Base-by-base conservation (phyloP, 2,797 vertebrate genomes). In the Megalops cyprinoides region DNA sequence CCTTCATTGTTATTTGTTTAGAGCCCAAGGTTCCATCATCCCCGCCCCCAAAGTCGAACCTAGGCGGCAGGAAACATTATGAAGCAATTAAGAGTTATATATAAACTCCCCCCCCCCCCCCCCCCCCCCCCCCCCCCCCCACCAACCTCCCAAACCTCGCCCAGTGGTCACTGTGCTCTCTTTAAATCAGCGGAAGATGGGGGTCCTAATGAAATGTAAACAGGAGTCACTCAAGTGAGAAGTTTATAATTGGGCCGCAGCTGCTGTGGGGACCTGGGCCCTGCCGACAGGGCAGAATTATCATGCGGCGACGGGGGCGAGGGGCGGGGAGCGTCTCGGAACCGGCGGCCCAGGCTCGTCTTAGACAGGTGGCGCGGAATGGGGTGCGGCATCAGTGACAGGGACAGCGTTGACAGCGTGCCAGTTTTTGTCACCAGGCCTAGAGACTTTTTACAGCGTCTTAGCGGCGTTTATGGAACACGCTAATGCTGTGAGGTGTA, bases 181-280 rank as follows among this genome's bases (percentile, higher is more conserved):
- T 83, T 48, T 89, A 89, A 87, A 91, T 91, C 92, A 92, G 88
- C 87, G 88, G 89, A 91, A 89, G 90, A 91, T 83, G 89, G 90
- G 88, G 90, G 91, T 91, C 90, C 93, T 94, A 94, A 94, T 94
- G 92, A 92, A 94, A 95, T 95, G 94, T 93, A 94, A 95, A 95
- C 94, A 92, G 91, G 87, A 94, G 94, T 90, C 93, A 92, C 90
- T 87, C 85, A 92, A 93, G 93, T 95, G 94, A 93, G 91, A 91
- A 88, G 92, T 93, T 92, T 94, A 92, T 95, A 95, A 95, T 94
- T 95, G 94, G 94, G 93, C 92, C 93, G 93, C 94, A 95, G 94
- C 94, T 95, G 94, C 94, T 94, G 92, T 91, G 82, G 94, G 94
- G 94, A 95, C 92, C 81, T 20, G 89, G 53, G 67, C n/a, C 6